A percentile compares a stretch with the other conserved stretches of the same genome.
These are phyloP conservation scores for Tinea semifulvella DNA, from an alignment of 2,888 invertebrate species.

Conservation along the genomic window DNA sequence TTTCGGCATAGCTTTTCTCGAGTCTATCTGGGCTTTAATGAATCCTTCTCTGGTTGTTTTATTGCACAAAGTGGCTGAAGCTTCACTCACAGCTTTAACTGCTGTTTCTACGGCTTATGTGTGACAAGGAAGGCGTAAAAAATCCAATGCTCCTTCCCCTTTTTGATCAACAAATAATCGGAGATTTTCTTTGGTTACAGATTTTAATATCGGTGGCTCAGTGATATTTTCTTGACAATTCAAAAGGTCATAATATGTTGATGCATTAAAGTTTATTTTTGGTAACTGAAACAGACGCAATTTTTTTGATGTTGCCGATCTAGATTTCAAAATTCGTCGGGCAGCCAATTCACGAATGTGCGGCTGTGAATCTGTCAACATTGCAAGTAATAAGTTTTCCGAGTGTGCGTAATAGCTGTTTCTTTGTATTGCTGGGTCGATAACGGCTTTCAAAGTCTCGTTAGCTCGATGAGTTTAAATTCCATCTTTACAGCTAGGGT, in stretches of 20 bases:
- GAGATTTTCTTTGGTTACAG: conserved; percentile 16
- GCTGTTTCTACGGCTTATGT: conserved; percentile 22
- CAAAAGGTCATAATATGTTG: no score
- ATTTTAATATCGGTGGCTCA: conserved; percentile 18
- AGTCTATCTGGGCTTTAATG: conserved; percentile 19
- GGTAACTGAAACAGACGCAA: conserved; percentile 18
- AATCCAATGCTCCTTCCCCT: conserved; percentile 14
- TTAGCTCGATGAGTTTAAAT: neutral
- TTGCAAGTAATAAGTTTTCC: conserved; percentile 14
- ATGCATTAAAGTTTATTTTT: conserved; percentile 18
- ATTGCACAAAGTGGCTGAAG: conserved; percentile 16
- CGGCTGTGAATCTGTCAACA: conserved; percentile 17
- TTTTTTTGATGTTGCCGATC: conserved; percentile 4
- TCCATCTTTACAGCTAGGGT: neutral
- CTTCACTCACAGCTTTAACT: conserved; percentile 21
- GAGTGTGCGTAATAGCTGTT: neutral
- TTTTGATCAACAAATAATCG: conserved; percentile 15
- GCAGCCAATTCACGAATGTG: conserved; percentile 19
- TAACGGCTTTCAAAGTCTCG: neutral
- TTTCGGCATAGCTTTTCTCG: conserved; percentile 16
- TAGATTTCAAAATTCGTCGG: conserved; percentile 17
- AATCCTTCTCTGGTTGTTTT: conserved; percentile 14
- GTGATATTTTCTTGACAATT: no score
- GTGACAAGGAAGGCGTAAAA: conserved; percentile 21
- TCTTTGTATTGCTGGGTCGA: neutral